Conservation (phyloP, 53 echinoderm and acorn worm species). For the Henricia sp. region DNA sequence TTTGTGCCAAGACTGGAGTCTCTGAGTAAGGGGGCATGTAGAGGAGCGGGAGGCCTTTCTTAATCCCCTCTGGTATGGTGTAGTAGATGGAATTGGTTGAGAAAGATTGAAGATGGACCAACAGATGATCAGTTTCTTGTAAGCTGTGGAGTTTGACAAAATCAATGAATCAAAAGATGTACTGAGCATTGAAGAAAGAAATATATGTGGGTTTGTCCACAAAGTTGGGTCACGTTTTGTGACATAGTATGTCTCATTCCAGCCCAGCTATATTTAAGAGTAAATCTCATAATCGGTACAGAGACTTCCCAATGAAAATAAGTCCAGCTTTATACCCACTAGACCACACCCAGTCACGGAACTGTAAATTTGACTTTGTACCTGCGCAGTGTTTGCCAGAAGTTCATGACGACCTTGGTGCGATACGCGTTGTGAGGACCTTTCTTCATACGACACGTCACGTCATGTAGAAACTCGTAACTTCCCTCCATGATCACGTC, state of each 20-base stretch:
- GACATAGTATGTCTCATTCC: no score
- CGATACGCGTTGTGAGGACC: conserved; percentile 75
- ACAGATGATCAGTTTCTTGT: conserved; percentile 83
- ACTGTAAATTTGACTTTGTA: no score
- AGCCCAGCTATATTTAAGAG: no score
- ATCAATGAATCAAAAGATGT: no score
- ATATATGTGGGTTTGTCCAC: no score
- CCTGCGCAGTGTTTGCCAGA: conserved; percentile 97
- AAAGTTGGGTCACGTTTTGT: no score
- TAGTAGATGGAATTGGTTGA: conserved; percentile 92
- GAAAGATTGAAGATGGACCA: conserved; percentile 96
- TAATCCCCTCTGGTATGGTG: conserved; percentile 86
- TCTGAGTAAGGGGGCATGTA: conserved; percentile 98
- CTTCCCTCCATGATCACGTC: conserved; percentile 98
- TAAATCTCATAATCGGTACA: no score
- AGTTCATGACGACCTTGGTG: conserved; percentile 87
- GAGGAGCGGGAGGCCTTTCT: conserved; percentile 94
- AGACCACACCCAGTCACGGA: background rate
- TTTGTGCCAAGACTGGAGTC: conserved; percentile 86
- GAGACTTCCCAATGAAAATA: no score
- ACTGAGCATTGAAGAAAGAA: no score
- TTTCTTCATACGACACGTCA: conserved; percentile 87
- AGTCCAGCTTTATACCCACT: no score
- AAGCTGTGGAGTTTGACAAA: conserved; percentile 55
- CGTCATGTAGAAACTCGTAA: conserved; percentile 94